Evolutionary conservation across 2,888 invertebrate genomes (phyloP).

Genomic region (Leptogaster cylindrica): DNA sequence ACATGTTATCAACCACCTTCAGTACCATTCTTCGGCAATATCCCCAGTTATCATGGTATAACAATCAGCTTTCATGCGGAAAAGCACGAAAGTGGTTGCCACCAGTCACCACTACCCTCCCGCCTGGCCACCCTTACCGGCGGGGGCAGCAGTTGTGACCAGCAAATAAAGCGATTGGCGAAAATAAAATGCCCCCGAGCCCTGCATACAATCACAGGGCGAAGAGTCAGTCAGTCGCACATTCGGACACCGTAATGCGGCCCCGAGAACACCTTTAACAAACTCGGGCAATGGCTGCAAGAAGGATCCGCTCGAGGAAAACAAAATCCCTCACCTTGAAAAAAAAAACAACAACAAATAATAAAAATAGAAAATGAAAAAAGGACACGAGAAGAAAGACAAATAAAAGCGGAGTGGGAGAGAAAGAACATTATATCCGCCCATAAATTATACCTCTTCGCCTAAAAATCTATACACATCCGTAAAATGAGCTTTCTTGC

Average conservation of each 20-base stretch:
- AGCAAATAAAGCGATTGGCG: constrained; percentile 46
- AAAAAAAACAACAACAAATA: constrained; percentile 6
- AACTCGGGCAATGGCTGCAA: constrained; percentile 17
- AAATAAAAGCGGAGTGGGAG: constrained; percentile 39
- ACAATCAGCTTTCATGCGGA: constrained; percentile 43
- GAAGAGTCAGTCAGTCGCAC: constrained; percentile 38
- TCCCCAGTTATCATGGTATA: constrained; percentile 35
- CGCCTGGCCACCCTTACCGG: not conserved
- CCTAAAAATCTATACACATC: constrained; percentile 43
- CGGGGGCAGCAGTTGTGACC: constrained; percentile 43
- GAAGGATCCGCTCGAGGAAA: constrained; percentile 19
- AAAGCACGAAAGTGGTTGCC: constrained; percentile 36
- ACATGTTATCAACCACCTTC: constrained; percentile 33
- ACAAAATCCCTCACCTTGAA: constrained; percentile 40
- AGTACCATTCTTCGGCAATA: constrained; percentile 29
- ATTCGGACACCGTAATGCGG: not conserved
- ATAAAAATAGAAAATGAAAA: not conserved
- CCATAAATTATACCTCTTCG: constrained; percentile 48
- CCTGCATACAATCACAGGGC: not conserved
- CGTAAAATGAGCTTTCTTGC: constrained; percentile 22
- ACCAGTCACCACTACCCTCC: not conserved
- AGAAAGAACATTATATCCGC: constrained; percentile 47
- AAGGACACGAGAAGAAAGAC: constrained; percentile 37
- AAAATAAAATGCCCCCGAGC: constrained; percentile 40
- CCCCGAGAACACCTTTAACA: not conserved